Conservation (phyloP, 1,140 invertebrate species). For the Cylas formicarius region DNA sequence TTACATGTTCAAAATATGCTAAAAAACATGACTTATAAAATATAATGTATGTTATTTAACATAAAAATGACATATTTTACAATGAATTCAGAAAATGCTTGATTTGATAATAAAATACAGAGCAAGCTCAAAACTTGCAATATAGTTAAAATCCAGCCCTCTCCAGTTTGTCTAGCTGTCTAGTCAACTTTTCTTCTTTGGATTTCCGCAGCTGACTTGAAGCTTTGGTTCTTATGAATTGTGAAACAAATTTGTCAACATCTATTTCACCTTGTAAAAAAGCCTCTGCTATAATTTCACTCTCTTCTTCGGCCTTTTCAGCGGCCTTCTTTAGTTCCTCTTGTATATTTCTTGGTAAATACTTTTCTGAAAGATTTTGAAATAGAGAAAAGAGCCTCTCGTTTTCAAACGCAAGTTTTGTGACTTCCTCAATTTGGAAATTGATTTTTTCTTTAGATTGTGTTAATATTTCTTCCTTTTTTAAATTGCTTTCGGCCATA, state of each 20-base stretch:
- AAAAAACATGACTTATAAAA: too few species aligned
- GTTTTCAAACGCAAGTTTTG: constrained; percentile 61
- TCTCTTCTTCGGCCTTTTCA: constrained; percentile 61
- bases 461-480: constrained; percentile 57
- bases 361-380: constrained; percentile 62
- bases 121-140: too few species aligned
- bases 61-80: too few species aligned
- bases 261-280: constrained; percentile 68
- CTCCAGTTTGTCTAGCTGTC: constrained; percentile 62
- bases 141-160: constrained; percentile 51
- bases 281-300: constrained; percentile 65
- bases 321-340: constrained; percentile 51
- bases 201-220: constrained; percentile 63
- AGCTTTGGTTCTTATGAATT: constrained; percentile 61
- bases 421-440: constrained; percentile 56
- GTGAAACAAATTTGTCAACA: constrained; percentile 64
- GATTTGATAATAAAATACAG: too few species aligned
- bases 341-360: constrained; percentile 64
- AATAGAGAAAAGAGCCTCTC: constrained; percentile 61
- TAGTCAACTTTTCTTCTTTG: constrained; percentile 67
- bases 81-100: too few species aligned
- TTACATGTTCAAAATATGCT: too few species aligned
- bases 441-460: constrained; percentile 54
- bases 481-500: constrained; percentile 62
- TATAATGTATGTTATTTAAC: too few species aligned